phyloP scores from a whole-genome alignment of 2,113 vertebrate genomes.

The Labeo rohita region DNA sequence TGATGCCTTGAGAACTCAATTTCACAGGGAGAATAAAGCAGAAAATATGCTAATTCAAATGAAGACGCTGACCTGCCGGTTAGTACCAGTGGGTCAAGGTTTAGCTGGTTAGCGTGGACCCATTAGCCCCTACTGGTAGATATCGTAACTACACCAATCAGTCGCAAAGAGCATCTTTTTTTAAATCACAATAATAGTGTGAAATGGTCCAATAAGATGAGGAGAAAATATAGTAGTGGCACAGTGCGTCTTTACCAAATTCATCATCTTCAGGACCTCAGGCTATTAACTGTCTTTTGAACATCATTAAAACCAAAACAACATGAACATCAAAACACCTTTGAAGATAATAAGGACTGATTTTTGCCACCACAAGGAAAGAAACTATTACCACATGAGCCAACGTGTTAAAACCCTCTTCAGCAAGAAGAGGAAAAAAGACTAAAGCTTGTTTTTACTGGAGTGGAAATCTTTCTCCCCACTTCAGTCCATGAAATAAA shows the following conservation, averaged over 20 bases:
- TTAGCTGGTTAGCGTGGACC: not conserved
- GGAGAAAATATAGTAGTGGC: not conserved
- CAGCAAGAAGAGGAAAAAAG: too few species aligned
- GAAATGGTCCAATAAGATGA: not conserved
- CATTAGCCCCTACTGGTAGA: not conserved
- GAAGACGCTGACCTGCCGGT: not conserved
- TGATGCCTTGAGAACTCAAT: not conserved
- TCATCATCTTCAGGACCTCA: not conserved
- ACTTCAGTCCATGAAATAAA: not conserved
- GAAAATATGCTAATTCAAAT: not conserved
- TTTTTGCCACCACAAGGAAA: not conserved
- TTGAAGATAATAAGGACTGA: not conserved
- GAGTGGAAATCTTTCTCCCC: not conserved
- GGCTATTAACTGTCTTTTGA: not conserved
- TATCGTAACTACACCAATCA: not conserved
- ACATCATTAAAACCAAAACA: not conserved
- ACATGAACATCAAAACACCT: not conserved
- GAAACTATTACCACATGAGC: not conserved
- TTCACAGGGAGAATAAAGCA: not conserved
- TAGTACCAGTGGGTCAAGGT: not conserved
- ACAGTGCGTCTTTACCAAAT: not conserved
- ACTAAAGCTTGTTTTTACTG: not conserved
- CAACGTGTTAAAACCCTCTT: not conserved
- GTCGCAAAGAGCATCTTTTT: not conserved
- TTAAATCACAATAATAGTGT: not conserved